Evolutionary conservation across 2,113 vertebrate genomes (phyloP).

Genomic region (Salvelinus alpinus): DNA sequence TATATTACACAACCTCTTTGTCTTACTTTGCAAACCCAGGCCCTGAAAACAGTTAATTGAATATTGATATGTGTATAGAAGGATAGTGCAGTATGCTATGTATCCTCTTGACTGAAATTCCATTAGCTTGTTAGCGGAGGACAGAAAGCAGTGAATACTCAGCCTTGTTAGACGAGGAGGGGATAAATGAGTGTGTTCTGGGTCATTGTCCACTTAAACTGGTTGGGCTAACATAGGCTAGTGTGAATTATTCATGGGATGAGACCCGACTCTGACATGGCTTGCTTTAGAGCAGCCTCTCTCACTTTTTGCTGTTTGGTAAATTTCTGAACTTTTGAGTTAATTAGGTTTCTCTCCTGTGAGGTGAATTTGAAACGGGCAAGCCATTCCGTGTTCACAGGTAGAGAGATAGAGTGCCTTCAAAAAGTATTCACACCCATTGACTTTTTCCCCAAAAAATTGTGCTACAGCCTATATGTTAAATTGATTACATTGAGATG

Average conservation of each 20-base stretch:
- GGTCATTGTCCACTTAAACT: slow-evolving; percentile 79
- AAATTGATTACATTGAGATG: no score
- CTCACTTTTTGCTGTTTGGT: slow-evolving; percentile 63
- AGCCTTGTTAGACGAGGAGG: no score
- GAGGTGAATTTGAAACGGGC: slow-evolving; percentile 57
- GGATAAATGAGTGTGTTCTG: slow-evolving; percentile 67
- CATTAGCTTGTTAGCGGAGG: slow-evolving; percentile 76
- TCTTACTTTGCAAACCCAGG: no score
- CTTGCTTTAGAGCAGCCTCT: slow-evolving; percentile 63
- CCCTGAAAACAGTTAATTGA: slow-evolving; percentile 58
- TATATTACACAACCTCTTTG: slow-evolving; percentile 36
- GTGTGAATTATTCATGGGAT: slow-evolving; percentile 75
- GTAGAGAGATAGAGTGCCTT: neutral
- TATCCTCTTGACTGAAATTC: slow-evolving; percentile 64
- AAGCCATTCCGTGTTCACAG: slow-evolving; percentile 49
- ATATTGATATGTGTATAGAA: slow-evolving; percentile 69
- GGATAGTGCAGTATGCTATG: slow-evolving; percentile 57
- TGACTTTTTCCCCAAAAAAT: fast-evolving
- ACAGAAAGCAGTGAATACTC: slow-evolving; percentile 1
- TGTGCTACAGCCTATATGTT: no score
- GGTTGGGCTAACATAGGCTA: slow-evolving; percentile 57
- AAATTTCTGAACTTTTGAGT: slow-evolving; percentile 67
- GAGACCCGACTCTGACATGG: slow-evolving; percentile 59
- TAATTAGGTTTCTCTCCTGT: slow-evolving; percentile 64
- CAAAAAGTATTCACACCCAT: no score